Percentiles rank a stretch among this genome's conserved stretches.
phyloP scores from a whole-genome alignment of 1,140 invertebrate species.

The Drosophila malerkotliana region DNA sequence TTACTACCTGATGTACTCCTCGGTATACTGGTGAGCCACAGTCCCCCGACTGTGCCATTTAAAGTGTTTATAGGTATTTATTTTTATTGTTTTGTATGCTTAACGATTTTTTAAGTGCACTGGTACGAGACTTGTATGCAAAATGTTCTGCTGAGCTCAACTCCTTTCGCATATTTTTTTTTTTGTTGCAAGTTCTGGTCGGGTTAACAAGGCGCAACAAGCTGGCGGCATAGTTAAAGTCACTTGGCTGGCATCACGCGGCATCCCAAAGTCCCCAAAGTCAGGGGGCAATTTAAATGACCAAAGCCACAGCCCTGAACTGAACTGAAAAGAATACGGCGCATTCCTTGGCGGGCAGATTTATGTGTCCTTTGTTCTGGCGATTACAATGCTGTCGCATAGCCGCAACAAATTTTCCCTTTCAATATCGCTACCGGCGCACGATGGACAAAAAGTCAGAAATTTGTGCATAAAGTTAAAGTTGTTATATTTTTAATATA shows the following conservation, averaged over 20 bases:
- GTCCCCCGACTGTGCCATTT: constrained; percentile 61
- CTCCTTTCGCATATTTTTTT: constrained; percentile 21
- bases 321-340: constrained; percentile 23
- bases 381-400: constrained; percentile 55
- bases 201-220: constrained; percentile 48
- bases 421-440: constrained; percentile 55
- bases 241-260: neutral
- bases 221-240: constrained; percentile 74
- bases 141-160: constrained; percentile 43
- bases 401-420: constrained; percentile 69
- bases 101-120: constrained; percentile 80
- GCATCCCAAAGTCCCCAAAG: constrained; percentile 57
- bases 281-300: constrained; percentile 71
- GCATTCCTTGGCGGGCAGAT: constrained; percentile 52
- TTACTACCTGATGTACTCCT: constrained; percentile 45
- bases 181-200: constrained; percentile 31
- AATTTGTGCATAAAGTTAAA: too few relatives aligned
- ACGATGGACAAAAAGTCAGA: too few relatives aligned
- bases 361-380: constrained; percentile 70
- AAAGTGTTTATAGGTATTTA: constrained; percentile 82
- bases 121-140: constrained; percentile 62
- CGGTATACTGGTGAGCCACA: neutral
- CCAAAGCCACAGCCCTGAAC: constrained; percentile 26
- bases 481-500: too few relatives aligned
- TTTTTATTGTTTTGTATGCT: constrained; percentile 81